Evolutionary conservation across 2,797 vertebrate genomes (phyloP), one percentile per base, ranked within the genome.

Genomic region (Myotis pilosus): DNA sequence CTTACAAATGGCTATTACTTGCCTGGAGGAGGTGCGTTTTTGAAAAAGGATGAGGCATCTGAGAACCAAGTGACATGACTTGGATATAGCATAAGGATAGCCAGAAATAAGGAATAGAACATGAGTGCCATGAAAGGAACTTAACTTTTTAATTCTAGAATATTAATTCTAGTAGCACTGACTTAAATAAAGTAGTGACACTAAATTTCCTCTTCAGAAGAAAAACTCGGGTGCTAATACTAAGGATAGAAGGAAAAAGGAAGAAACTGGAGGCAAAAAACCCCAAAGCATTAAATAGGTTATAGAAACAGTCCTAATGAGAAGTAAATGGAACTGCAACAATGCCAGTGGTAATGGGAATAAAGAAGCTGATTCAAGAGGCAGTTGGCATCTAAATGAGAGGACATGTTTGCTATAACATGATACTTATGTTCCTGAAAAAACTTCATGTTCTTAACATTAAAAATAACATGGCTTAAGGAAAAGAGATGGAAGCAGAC

Each of bases 211-310:
- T 87, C 76, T 57, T 62, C 87, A 66, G 36, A 94, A 87, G 80
- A 90, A 79, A 92, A 92, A 79, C 38, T 83, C 85, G 49, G 15
- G 19, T 51, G 36, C 71, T 53, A 90, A 36, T 41, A 87, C 9
- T 13, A 38, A 76, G 68, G 10, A 81, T 10, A 57, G 33, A 89
- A 82, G 20, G 68, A 38, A 76, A 15, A 15, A 72, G n/a, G 6
- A 85, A 94, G 81, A 84, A 94, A 87, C 12, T 19, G 11, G 25
- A 81, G 8, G 23, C 33, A 86, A 90, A 95, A 94, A 69, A 19
- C 55, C 9, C n/a, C 38, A 89, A 89, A 83, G 23, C 41, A 88
- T 19, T 74, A 74, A 60, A 33, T 0, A 72, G 22, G 53, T 25
- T 92, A 82, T 0, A 55, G 82, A 89, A 87, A 85, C 12, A 90